phyloP scores from a whole-genome alignment of 2,113 vertebrate genomes.

The cat (Felis catus) region F.catus_Fca126_mat1.0 CM031421.1:9064001-9064500 shows the following conservation, averaged over 20 bases:
- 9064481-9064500: background rate
- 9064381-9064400: background rate
- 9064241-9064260: no score
- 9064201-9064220: background rate
- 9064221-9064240: background rate
- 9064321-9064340: background rate
- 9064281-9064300: background rate
- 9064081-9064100: background rate
- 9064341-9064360: background rate
- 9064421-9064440: background rate
- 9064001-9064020: background rate
- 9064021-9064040: background rate
- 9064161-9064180: background rate
- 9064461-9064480: background rate
- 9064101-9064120: background rate
- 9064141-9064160: background rate
- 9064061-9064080: background rate
- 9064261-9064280: background rate
- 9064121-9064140: background rate
- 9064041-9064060: background rate
- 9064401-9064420: background rate
- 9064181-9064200: background rate
- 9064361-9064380: background rate
- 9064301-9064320: background rate
- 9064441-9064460: background rate